Conservation (phyloP, 2,888 invertebrate species). For the Drosophila suboccidentalis region DNA sequence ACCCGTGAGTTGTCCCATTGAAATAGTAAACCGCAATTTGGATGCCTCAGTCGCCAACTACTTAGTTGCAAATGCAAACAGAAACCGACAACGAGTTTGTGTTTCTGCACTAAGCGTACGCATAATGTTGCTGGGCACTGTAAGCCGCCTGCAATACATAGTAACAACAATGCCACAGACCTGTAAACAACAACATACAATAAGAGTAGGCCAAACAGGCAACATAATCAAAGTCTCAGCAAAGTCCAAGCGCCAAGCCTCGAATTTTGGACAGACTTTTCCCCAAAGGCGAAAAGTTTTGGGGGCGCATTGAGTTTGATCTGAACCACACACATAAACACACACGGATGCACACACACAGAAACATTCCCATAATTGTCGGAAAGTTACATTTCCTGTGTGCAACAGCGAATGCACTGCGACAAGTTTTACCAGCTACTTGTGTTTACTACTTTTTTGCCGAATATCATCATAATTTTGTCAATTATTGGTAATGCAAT, state of each 20-base stretch:
- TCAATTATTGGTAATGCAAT: too few species aligned
- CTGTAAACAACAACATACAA: constrained; percentile 14
- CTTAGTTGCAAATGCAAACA: constrained; percentile 69
- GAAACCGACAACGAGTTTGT: constrained; percentile 32
- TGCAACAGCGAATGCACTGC: constrained; percentile 40
- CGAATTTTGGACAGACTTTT: constrained; percentile 27
- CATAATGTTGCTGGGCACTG: constrained; percentile 46
- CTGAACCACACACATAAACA: constrained; percentile 35
- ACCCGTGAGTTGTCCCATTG: constrained; percentile 49
- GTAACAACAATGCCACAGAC: constrained; percentile 21
- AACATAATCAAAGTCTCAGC: constrained; percentile 59
- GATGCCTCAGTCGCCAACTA: constrained; percentile 46
- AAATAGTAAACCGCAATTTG: constrained; percentile 76
- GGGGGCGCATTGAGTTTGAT: constrained; percentile 33
- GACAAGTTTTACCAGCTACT: constrained; percentile 1
- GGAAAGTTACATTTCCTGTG: constrained; percentile 53
- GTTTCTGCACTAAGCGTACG: constrained; percentile 38
- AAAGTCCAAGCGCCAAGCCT: constrained; percentile 34
- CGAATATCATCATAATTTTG: too few species aligned
- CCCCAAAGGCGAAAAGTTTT: constrained; percentile 36
- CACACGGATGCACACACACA: constrained; percentile 2
- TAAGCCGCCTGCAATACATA: constrained; percentile 38
- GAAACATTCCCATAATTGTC: constrained; percentile 49
- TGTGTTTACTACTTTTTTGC: not conserved
- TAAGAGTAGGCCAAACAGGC: constrained; percentile 8